These are phyloP conservation scores for Piaya cayana DNA, from an alignment of 2,113 vertebrate species.

Conservation along the genomic window DNA sequence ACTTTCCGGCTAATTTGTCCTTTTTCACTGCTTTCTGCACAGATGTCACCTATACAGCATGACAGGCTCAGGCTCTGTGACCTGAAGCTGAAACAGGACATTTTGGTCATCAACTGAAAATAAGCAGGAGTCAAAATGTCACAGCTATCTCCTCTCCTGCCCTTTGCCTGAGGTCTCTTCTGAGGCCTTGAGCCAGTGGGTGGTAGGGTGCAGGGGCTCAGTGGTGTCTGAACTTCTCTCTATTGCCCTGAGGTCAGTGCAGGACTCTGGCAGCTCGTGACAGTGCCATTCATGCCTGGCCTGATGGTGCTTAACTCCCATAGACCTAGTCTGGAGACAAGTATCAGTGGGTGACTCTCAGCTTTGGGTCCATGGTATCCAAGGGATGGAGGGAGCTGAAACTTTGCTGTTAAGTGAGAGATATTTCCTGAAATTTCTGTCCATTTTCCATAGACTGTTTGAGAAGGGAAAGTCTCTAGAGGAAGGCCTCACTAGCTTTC, in stretches of 20 bases:
- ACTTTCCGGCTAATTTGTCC: background rate
- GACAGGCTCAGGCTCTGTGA: background rate
- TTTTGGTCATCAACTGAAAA: background rate
- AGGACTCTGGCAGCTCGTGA: rapidly evolving
- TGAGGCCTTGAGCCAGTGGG: background rate
- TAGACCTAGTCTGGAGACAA: background rate
- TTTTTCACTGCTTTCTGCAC: background rate
- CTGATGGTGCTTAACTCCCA: background rate
- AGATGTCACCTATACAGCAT: background rate
- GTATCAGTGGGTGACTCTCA: rapidly evolving
- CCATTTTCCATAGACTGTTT: background rate
- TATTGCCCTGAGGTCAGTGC: background rate
- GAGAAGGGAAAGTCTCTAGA: background rate
- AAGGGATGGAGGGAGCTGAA: background rate
- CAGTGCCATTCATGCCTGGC: background rate
- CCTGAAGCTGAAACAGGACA: background rate
- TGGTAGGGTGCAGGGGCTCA: background rate
- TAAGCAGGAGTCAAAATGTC: background rate
- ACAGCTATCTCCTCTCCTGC: background rate
- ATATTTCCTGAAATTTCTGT: background rate
- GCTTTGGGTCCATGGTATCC: background rate
- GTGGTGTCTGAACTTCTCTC: background rate
- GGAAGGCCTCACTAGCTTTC: background rate
- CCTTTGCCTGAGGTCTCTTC: background rate
- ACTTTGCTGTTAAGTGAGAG: rapidly evolving